These are phyloP conservation scores for Neuroterus valhalla DNA, from an alignment of 1,140 invertebrate species.

Conservation along the genomic window DNA sequence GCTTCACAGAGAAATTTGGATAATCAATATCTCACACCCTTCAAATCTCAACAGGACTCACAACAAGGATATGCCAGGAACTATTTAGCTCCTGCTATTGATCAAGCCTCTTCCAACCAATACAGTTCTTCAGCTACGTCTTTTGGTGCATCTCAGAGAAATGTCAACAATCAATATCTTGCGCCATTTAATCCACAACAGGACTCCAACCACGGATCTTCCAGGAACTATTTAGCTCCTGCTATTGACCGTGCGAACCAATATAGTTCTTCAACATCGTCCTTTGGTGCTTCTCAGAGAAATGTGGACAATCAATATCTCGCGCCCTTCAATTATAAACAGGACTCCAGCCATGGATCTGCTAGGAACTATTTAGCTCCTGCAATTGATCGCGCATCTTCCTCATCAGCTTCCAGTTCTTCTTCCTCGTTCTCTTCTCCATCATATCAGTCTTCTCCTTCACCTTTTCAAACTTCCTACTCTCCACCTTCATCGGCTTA, in stretches of 20 bases:
- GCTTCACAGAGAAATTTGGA: too few species aligned
- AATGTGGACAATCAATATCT: too few species aligned
- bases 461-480: background rate
- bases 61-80: too few species aligned
- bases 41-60: too few species aligned
- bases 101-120: background rate
- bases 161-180: conserved; percentile 34
- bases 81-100: too few species aligned
- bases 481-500: background rate
- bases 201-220: background rate
- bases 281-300: too few species aligned
- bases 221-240: too few species aligned
- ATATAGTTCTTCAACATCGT: too few species aligned
- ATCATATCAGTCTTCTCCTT: background rate
- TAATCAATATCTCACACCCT: too few species aligned
- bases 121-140: too few species aligned
- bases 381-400: conserved; percentile 5
- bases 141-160: background rate
- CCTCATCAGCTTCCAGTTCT: background rate
- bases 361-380: conserved; percentile 4
- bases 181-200: conserved; percentile 28
- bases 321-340: too few species aligned
- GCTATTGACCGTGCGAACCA: too few species aligned
- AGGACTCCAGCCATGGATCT: background rate
- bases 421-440: background rate